Evolutionary conservation across 1,140 invertebrate genomes (phyloP), one percentile per base, ranked within the genome.

Genomic region (Chionoecetes opilio): DNA sequence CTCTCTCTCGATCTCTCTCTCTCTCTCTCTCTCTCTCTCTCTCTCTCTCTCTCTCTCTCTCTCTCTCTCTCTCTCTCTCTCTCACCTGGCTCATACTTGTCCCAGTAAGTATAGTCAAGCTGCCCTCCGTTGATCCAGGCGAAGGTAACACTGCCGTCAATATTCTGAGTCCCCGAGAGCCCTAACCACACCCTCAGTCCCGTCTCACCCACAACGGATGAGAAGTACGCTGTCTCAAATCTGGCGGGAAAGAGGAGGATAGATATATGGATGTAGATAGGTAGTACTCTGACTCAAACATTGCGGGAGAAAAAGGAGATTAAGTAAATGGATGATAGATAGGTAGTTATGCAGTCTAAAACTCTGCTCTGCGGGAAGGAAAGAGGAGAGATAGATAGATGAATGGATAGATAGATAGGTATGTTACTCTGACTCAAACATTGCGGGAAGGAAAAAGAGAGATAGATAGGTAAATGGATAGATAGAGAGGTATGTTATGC

Each of bases 61-160:
- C 1, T n/a, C 63, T 75, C 63, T n/a, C n/a, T n/a, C 21, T 21
- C 63, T 21, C 63, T 21, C n/a, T 17, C 53, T 14, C n/a, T 26
- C 88, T 94, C n/a, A 94, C 93, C 93, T 6, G 93, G 93, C 41
- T 94, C 63, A 34, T 41, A 94, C 41, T 85, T 89, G n/a, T 90
- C 88, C 93, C 93, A 94, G 93, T 91, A 91, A 31, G 94, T 86
- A 32, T 63, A 95, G 0, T 86, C 89, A 32, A 92, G 87, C 9
- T 31, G 6, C 21, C 92, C 89, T 6, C 82, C 94, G 9, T 46
- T 95, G 46, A 91, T 84, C 94, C 94, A 95, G 9, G 26, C 1
- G 82, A 92, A 95, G 32, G 94, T 87, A 34, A 95, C 41, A 21
- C 89, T 53, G 0, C 90, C 90, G 46, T 92, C 90, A 0, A 8